Base-by-base conservation (phyloP, 2,888 invertebrate genomes). In the Eupithecia subumbrata region DNA sequence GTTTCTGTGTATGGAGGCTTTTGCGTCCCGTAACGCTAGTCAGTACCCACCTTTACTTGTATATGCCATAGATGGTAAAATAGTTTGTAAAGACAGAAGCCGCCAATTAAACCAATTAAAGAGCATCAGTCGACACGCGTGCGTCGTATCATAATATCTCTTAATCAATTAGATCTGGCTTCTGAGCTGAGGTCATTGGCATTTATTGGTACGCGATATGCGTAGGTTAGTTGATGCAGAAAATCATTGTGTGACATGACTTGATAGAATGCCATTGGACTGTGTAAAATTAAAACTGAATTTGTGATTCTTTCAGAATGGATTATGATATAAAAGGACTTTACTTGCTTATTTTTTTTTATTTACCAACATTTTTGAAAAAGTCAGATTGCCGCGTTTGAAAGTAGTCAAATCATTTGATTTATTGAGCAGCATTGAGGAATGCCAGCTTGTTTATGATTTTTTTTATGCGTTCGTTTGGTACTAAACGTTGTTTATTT, bases 61-160 rank as follows among this genome's bases (percentile, higher is more conserved):
- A 56, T 25, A 60, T 60, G 25, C 60, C 60, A 60, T 60, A 60
- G 60, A 14, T 60, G 60, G 14, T 25, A 25, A 3, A 60, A 60
- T 14, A 60, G 60, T 60, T 43, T n/a, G 14, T 8, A 45, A 22
- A 16, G 69, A 72, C 71, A 75, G 75, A 71, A 75, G 68, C 78
- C 67, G 85, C 84, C 88, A 91, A 93, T 93, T 91, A 91, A 90
- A 87, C 83, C 92, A 92, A 92, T 94, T 91, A 92, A 88, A 91
- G 87, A 88, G 89, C 91, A 90, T 91, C 88, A 84, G 83, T 80
- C 84, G 82, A 85, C 86, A 84, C 87, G 89, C 89, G 89, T 88
- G 90, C 86, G 83, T 87, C 83, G 85, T 88, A 91, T 90, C 89
- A 89, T 90, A 90, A 91, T 90, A 91, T 89, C 89, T 85, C 85